Percentiles rank a stretch among this genome's conserved stretches.
phyloP scores from a whole-genome alignment of 2,888 invertebrate species.

The Epirrita christyi region DNA sequence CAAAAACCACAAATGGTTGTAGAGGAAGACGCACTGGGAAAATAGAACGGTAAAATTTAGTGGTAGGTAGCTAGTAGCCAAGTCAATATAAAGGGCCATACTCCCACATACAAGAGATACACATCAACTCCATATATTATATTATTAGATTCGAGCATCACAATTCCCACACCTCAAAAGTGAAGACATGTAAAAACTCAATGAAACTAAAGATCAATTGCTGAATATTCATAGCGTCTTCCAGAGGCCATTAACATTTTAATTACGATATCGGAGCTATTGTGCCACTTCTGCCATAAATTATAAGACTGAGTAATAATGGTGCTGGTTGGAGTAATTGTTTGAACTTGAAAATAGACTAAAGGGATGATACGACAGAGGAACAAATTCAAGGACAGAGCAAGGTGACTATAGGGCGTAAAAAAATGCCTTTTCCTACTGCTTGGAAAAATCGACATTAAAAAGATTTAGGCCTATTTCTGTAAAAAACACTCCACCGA shows the following conservation, averaged over 20 bases:
- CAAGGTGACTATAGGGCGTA: background rate
- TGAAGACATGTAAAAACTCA: constrained; percentile 13
- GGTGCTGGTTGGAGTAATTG: constrained; percentile 10
- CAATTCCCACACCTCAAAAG: background rate
- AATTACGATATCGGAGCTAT: constrained; percentile 33
- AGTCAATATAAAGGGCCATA: no score
- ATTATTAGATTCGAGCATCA: no score
- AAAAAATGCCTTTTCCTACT: no score
- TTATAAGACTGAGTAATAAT: constrained; percentile 21
- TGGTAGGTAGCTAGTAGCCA: no score
- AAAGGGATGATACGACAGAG: constrained; percentile 3
- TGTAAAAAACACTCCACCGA: no score
- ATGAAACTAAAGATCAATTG: constrained; percentile 20
- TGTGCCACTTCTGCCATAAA: constrained; percentile 27
- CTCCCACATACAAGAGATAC: no score
- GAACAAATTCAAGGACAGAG: constrained; percentile 9
- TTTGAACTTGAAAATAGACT: constrained; percentile 23
- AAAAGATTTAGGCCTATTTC: no score
- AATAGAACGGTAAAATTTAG: no score
- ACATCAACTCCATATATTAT: no score
- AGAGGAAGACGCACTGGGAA: no score
- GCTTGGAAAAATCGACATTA: no score
- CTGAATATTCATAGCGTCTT: constrained; percentile 34
- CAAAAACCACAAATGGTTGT: no score
- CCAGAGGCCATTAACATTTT: constrained; percentile 37